A percentile compares a stretch with the other conserved stretches of the same genome.
phyloP scores from a whole-genome alignment of 2,797 vertebrate species.

The Podargus strigoides region DNA sequence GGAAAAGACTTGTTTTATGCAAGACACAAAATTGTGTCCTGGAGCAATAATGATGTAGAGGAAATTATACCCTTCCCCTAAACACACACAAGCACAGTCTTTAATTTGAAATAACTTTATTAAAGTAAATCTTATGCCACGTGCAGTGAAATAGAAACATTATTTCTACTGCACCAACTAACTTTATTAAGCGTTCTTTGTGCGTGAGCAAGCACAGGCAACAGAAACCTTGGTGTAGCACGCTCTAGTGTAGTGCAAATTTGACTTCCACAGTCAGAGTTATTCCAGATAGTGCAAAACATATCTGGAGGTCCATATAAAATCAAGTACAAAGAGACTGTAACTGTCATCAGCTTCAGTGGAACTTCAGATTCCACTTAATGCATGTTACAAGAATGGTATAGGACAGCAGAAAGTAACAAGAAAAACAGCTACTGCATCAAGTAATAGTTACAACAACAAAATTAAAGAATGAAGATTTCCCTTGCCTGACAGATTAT shows the following conservation, averaged over 20 bases:
- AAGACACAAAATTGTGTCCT: background rate
- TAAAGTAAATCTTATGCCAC: background rate
- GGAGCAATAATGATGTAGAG: background rate
- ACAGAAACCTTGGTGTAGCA: background rate
- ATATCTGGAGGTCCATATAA: background rate
- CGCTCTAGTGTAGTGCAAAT: background rate
- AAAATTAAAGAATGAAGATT: background rate
- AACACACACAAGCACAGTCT: background rate
- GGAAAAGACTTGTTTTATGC: background rate
- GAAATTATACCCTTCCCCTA: background rate
- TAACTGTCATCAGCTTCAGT: background rate
- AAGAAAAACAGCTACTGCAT: background rate
- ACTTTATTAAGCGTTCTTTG: background rate
- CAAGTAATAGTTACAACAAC: background rate
- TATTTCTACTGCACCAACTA: background rate
- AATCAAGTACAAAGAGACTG: background rate
- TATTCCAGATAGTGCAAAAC: background rate
- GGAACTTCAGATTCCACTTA: background rate
- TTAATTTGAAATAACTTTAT: slow-evolving; percentile 9
- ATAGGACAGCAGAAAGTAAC: background rate
- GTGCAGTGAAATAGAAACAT: background rate
- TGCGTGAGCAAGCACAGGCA: background rate
- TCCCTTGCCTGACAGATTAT: background rate
- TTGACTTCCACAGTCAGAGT: background rate
- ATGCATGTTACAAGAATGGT: background rate